Percentiles rank a stretch among this genome's conserved stretches.
Evolutionary conservation across 92 coral and sea anemone genomes (phyloP).

Genomic region (Meandrina meandrites): DNA sequence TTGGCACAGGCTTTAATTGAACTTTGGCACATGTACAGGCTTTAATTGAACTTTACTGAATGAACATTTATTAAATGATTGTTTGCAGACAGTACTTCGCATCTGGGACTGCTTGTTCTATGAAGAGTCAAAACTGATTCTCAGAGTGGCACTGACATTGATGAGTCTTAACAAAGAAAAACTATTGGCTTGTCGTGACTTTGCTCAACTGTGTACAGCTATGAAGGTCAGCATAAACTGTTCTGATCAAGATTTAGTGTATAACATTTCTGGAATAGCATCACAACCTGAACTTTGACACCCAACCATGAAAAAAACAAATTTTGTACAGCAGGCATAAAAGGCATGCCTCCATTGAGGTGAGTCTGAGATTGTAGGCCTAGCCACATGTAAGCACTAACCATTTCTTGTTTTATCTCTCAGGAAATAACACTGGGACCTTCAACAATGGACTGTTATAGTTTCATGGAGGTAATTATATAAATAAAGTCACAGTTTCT

Average conservation of each 20-base stretch:
- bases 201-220: constrained; percentile 76
- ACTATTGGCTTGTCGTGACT: constrained; percentile 76
- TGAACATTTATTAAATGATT: neutral
- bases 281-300: neutral
- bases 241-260: neutral
- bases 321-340: neutral
- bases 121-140: constrained; percentile 93
- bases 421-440: constrained; percentile 85
- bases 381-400: neutral
- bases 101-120: constrained; percentile 98
- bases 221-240: constrained; percentile 66
- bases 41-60: neutral
- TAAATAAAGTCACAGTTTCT: too few relatives aligned
- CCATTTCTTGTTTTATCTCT: neutral
- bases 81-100: constrained; percentile 88
- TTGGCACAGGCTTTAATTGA: too few relatives aligned
- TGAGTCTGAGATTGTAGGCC: neutral
- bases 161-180: constrained; percentile 74
- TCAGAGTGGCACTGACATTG: constrained; percentile 87
- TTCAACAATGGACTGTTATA: constrained; percentile 92
- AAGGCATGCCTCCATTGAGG: neutral
- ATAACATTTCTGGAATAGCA: neutral
- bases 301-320: neutral
- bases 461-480: constrained; percentile 86
- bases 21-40: too few relatives aligned